These are phyloP conservation scores for Phycodurus eques DNA, from an alignment of 2,113 vertebrate genomes.

Conservation along the genomic window DNA sequence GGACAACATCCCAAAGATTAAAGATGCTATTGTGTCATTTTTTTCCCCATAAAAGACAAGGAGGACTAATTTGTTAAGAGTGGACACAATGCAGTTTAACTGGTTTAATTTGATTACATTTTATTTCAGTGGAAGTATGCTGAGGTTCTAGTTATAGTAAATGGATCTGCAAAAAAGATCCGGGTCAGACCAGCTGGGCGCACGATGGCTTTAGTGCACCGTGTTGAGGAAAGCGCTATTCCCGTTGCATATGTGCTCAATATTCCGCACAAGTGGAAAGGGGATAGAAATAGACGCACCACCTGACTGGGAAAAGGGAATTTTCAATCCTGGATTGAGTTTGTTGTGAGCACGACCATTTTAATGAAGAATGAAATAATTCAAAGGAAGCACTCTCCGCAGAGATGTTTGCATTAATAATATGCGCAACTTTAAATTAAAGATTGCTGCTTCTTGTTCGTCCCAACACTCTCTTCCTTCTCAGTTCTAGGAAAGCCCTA, in stretches of 20 bases:
- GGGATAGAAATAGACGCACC: conserved; percentile 33
- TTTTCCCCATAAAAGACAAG: neutral
- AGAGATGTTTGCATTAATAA: conserved; percentile 52
- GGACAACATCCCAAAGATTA: neutral
- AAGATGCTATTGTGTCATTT: neutral
- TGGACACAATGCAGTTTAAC: neutral
- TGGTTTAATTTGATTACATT: neutral
- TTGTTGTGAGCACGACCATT: conserved; percentile 17
- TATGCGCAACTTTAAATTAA: conserved; percentile 52
- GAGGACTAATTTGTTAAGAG: neutral
- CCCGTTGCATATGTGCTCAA: conserved; percentile 32
- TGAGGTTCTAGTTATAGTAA: neutral
- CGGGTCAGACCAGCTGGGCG: neutral
- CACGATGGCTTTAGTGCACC: neutral
- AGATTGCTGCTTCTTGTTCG: conserved; percentile 30
- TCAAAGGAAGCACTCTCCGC: conserved; percentile 20
- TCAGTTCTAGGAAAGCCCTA: conserved; percentile 19
- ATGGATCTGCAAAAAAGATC: neutral
- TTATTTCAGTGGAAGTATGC: neutral
- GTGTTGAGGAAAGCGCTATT: conserved; percentile 28
- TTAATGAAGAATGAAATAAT: conserved; percentile 33
- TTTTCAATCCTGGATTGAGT: conserved; percentile 15
- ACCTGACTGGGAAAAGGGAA: conserved; percentile 21
- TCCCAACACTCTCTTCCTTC: conserved; percentile 8
- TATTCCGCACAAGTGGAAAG: conserved; percentile 17